phyloP scores from a whole-genome alignment of 2,888 invertebrate species.

The Celastrina argiolus region DNA sequence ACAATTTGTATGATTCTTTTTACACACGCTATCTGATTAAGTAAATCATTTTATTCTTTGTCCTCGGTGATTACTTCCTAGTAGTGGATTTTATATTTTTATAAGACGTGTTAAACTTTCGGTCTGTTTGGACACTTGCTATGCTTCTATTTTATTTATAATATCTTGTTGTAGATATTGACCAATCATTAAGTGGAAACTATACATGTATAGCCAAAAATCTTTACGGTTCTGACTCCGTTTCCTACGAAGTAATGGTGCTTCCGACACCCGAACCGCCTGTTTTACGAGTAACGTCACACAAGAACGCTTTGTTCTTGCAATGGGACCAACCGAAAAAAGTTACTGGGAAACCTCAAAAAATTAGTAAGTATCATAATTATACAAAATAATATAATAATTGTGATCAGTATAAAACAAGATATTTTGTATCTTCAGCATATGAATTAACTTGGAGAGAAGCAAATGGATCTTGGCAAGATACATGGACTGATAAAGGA shows the following conservation, averaged over 20 bases:
- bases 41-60: too few species aligned
- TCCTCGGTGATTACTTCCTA: too few species aligned
- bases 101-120: too few species aligned
- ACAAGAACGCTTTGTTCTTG: slow-evolving; percentile 68
- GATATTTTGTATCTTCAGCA: slow-evolving; percentile 41
- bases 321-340: slow-evolving; percentile 79
- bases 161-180: slow-evolving; percentile 76
- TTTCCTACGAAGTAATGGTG: slow-evolving; percentile 87
- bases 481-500: slow-evolving; percentile 81
- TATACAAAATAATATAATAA: neutral
- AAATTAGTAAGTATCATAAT: slow-evolving; percentile 53
- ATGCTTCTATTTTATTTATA: neutral
- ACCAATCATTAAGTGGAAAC: slow-evolving; percentile 85
- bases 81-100: too few species aligned
- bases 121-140: too few species aligned
- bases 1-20: too few species aligned
- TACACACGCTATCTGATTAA: too few species aligned
- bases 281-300: slow-evolving; percentile 72
- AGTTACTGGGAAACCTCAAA: slow-evolving; percentile 49
- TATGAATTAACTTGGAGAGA: slow-evolving; percentile 74
- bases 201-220: slow-evolving; percentile 89
- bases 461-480: slow-evolving; percentile 70
- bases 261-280: slow-evolving; percentile 86
- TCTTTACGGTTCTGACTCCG: slow-evolving; percentile 89
- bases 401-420: neutral